These are phyloP conservation scores for Mactromeris polynyma DNA, from an alignment of 2,888 invertebrate species.

Conservation along the genomic window DNA sequence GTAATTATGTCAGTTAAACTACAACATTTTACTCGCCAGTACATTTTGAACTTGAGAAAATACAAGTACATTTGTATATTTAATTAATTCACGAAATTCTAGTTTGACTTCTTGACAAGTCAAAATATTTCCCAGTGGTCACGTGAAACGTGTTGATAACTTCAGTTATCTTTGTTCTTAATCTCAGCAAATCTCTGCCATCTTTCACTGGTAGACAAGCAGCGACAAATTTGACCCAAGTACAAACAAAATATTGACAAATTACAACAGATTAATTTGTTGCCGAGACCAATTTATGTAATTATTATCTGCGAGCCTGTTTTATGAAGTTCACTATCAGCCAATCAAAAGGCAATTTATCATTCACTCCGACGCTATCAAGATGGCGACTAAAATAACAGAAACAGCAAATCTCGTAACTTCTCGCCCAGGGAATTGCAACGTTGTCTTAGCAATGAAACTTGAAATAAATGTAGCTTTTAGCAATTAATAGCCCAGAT, in stretches of 20 bases:
- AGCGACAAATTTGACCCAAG: slow-evolving; percentile 36
- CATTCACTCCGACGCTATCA: slow-evolving; percentile 50
- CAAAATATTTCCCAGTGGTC: too few relatives aligned
- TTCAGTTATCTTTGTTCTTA: not conserved
- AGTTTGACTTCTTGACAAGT: too few relatives aligned
- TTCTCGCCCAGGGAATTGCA: slow-evolving; percentile 25
- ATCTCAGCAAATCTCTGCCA: not conserved
- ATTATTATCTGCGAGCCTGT: slow-evolving; percentile 56
- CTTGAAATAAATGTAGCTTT: slow-evolving; percentile 46
- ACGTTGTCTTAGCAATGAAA: slow-evolving; percentile 61
- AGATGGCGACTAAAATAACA: slow-evolving; percentile 51
- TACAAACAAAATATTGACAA: slow-evolving; percentile 49
- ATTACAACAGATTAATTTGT: slow-evolving; percentile 54
- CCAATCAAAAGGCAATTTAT: slow-evolving; percentile 62
- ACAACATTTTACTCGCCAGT: too few relatives aligned
- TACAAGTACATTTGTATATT: too few relatives aligned
- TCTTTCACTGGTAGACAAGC: slow-evolving; percentile 92
- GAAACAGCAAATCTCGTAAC: slow-evolving; percentile 39
- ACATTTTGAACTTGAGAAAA: too few relatives aligned
- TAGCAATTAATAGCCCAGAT: slow-evolving; percentile 44
- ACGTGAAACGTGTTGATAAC: slow-evolving; percentile 86
- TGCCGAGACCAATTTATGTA: slow-evolving; percentile 50
- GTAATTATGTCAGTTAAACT: too few relatives aligned
- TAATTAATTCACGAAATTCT: too few relatives aligned
- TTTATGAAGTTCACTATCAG: slow-evolving; percentile 51